These are phyloP conservation scores for Drosophila bocki DNA, from an alignment of 1,140 invertebrate genomes.

Conservation along the genomic window DNA sequence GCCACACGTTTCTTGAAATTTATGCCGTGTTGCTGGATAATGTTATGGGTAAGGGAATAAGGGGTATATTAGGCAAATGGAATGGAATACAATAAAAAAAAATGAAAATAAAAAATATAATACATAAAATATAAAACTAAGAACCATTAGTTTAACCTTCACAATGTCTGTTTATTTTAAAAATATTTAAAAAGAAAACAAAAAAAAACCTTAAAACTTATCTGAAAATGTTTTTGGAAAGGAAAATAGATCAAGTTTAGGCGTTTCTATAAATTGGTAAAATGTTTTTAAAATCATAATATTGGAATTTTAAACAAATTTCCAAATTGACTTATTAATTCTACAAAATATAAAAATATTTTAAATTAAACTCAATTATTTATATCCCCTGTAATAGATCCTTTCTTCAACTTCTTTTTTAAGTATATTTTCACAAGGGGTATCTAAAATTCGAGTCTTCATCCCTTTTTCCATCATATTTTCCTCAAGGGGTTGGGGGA, in stretches of 20 bases:
- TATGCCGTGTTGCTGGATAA: slow-evolving; percentile 56
- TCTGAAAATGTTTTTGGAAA: too few relatives aligned
- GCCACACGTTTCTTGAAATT: slow-evolving; percentile 74
- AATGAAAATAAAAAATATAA: neutral
- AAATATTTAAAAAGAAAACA: neutral
- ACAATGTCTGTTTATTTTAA: neutral
- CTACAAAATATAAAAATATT: neutral
- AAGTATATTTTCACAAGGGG: neutral
- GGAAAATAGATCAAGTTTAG: too few relatives aligned
- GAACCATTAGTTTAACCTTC: neutral
- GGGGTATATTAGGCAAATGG: slow-evolving; percentile 1
- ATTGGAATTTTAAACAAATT: too few relatives aligned
- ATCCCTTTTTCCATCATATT: slow-evolving; percentile 5
- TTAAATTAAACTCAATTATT: neutral
- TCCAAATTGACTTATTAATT: too few relatives aligned
- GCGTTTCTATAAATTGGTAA: neutral
- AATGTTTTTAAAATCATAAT: neutral
- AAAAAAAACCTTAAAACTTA: neutral
- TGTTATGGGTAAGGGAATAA: neutral
- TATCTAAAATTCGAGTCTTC: slow-evolving; percentile 3
- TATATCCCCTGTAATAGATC: too few relatives aligned
- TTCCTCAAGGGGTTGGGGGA: slow-evolving; percentile 22
- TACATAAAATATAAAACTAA: neutral
- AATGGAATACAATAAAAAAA: too few relatives aligned
- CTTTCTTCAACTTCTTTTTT: neutral